These are phyloP conservation scores for Nymphalis c-album DNA, from an alignment of 2,888 invertebrate genomes.

Conservation along the genomic window DNA sequence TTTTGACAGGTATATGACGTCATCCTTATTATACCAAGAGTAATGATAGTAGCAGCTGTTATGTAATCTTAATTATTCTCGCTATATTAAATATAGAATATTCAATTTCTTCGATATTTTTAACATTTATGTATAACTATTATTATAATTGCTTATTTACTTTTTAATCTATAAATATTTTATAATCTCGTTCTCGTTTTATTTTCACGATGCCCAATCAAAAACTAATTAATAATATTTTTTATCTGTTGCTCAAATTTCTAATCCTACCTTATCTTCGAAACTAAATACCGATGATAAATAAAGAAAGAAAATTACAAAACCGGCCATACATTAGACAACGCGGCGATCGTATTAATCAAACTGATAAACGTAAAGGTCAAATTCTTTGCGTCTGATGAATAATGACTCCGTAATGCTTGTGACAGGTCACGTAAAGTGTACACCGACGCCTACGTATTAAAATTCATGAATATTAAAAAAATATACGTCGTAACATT, in stretches of 20 bases:
- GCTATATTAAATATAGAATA: no score
- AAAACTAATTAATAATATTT: conserved; percentile 29
- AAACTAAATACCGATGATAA: conserved; percentile 30
- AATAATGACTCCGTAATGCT: conserved; percentile 45
- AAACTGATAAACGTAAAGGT: conserved; percentile 49
- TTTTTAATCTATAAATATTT: neutral
- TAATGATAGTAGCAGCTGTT: no score
- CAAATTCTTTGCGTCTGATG: conserved; percentile 43
- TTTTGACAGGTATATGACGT: no score
- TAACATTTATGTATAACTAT: no score
- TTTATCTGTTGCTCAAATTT: neutral
- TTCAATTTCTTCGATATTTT: no score
- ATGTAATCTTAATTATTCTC: no score
- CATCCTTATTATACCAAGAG: no score
- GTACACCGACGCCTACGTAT: conserved; percentile 29
- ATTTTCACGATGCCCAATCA: neutral
- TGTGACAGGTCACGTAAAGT: conserved; percentile 46
- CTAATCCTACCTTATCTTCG: conserved; percentile 13
- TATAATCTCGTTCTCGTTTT: neutral
- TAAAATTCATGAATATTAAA: conserved; percentile 33
- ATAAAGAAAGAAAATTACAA: conserved; percentile 34
- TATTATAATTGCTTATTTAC: no score
- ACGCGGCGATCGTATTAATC: conserved; percentile 45
- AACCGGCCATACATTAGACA: conserved; percentile 42
- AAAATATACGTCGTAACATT: conserved; percentile 6